Conservation (phyloP, 2,113 vertebrate species). For the Bos javanicus region DNA sequence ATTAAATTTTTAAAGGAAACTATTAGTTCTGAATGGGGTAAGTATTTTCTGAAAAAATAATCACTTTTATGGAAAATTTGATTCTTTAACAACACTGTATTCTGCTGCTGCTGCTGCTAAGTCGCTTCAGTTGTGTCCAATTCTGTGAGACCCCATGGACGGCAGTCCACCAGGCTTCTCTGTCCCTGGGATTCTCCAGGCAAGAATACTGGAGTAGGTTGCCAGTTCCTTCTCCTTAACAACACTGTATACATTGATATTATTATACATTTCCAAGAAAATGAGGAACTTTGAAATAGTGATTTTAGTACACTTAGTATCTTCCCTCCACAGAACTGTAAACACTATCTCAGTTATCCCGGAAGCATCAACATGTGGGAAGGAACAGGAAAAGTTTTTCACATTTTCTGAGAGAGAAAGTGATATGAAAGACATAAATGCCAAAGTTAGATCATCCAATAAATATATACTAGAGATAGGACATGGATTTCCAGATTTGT, state of each 20-base stretch:
- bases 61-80: background rate
- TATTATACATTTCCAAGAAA: background rate
- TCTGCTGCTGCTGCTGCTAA: background rate
- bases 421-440: background rate
- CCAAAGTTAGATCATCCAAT: background rate
- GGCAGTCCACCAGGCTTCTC: background rate
- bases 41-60: constrained; percentile 1
- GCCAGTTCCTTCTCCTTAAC: background rate
- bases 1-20: background rate
- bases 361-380: background rate
- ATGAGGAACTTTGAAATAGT: background rate
- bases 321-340: background rate
- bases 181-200: background rate
- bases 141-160: background rate
- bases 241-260: background rate
- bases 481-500: background rate
- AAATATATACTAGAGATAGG: background rate
- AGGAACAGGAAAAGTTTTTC: background rate
- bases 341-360: background rate
- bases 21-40: background rate
- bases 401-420: constrained; percentile 31
- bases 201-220: background rate
- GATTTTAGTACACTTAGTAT: background rate
- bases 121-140: background rate
- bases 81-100: background rate